phyloP scores from a whole-genome alignment of 2,113 vertebrate genomes.

The Indicator indicator region DNA sequence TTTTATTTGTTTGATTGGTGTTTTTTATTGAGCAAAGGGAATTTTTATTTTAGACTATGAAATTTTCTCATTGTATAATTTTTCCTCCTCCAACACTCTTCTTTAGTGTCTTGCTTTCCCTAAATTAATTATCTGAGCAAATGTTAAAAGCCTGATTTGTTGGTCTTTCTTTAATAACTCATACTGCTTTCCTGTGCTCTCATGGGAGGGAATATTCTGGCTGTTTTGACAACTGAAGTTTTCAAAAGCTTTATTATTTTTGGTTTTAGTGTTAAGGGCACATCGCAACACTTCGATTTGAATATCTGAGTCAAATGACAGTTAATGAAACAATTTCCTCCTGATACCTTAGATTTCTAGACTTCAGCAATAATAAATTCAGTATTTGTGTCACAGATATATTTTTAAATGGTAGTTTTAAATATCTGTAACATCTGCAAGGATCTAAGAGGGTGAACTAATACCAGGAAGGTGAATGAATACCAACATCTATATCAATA shows the following conservation, averaged over 20 bases:
- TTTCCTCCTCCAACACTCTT: neutral
- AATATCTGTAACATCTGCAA: neutral
- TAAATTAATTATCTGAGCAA: neutral
- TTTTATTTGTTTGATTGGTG: too few relatives aligned
- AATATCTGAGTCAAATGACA: neutral
- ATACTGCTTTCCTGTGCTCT: neutral
- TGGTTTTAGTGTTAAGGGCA: neutral
- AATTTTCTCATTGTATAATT: neutral
- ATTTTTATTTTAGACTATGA: neutral
- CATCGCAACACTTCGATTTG: neutral
- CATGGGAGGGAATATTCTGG: neutral
- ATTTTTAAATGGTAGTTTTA: neutral
- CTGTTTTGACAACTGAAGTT: neutral
- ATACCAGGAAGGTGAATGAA: neutral
- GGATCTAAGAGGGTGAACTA: neutral
- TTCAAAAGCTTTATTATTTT: neutral
- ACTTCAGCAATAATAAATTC: neutral
- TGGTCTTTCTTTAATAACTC: neutral
- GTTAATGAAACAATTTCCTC: neutral
- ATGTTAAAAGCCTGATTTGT: neutral
- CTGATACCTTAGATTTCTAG: neutral
- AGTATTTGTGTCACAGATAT: neutral
- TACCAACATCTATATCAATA: neutral
- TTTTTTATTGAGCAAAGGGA: neutral
- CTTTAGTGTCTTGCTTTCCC: neutral